These are phyloP conservation scores for Halictus ligatus DNA, from an alignment of 2,888 invertebrate genomes.

Conservation along the genomic window DNA sequence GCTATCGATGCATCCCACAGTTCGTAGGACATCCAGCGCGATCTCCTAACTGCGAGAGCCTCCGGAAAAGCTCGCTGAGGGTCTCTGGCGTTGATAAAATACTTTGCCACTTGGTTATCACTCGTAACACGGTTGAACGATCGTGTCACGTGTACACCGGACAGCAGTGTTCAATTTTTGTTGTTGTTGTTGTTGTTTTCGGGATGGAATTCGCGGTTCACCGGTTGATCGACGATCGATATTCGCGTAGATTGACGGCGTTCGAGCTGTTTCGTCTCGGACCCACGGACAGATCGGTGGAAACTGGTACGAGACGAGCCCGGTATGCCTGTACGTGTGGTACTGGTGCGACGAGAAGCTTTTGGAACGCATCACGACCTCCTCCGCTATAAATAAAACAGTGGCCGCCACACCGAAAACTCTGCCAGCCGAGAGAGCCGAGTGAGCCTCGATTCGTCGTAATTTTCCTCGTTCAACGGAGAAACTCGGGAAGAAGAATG, in stretches of 20 bases:
- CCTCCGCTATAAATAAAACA: conserved; percentile 83
- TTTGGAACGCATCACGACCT: conserved; percentile 83
- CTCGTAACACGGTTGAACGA: neutral
- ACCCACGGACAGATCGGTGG: conserved; percentile 36
- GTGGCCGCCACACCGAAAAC: conserved; percentile 71
- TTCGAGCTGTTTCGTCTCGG: neutral
- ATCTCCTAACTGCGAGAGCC: neutral
- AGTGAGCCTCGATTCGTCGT: conserved; percentile 71
- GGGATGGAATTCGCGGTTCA: neutral
- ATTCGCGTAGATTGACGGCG: neutral
- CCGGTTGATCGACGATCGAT: neutral
- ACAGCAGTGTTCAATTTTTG: neutral
- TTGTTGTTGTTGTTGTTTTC: neutral
- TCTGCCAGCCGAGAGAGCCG: conserved; percentile 72
- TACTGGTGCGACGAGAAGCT: conserved; percentile 80
- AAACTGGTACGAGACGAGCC: conserved; percentile 62
- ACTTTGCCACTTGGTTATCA: neutral
- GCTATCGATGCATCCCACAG: neutral
- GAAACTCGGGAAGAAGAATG: conserved; percentile 45
- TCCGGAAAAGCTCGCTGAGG: neutral
- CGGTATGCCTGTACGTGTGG: conserved; percentile 64
- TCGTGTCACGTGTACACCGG: neutral
- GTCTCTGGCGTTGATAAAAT: neutral
- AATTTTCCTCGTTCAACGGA: conserved; percentile 67
- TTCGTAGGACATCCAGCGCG: neutral